Evolutionary conservation across 2,113 vertebrate species (phyloP).

Genomic region (Hemibagrus wyckioides): DNA sequence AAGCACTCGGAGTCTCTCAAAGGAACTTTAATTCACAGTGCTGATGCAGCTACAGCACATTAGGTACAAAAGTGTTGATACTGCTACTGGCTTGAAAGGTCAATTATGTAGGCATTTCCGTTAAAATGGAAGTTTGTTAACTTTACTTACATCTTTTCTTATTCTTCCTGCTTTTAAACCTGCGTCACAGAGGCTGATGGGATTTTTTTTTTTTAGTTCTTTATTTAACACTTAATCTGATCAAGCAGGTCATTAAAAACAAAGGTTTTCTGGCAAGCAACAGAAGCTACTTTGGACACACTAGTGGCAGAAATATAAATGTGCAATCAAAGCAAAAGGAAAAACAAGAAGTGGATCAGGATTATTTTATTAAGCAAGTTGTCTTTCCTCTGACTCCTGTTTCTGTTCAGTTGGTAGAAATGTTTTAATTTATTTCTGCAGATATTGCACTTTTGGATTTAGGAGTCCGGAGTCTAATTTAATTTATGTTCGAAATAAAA

Average conservation of each 20-base stretch:
- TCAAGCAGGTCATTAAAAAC: conserved; percentile 4
- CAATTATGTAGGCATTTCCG: conserved; percentile 15
- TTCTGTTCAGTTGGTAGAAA: background rate
- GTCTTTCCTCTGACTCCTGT: too few species aligned
- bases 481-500: background rate
- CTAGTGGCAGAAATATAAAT: background rate
- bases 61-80: conserved; percentile 15
- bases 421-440: background rate
- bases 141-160: background rate
- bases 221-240: background rate
- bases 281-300: background rate
- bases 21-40: conserved; percentile 28
- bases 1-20: conserved; percentile 21
- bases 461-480: background rate
- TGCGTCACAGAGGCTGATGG: background rate
- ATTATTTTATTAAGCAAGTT: background rate
- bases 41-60: conserved; percentile 16
- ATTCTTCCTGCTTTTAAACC: background rate
- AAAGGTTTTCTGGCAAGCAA: background rate
- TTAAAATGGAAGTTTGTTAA: conserved; percentile 8
- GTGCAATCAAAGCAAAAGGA: background rate
- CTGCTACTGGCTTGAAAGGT: conserved; percentile 26
- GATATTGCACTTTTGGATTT: background rate
- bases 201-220: background rate
- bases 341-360: background rate